These are phyloP conservation scores for Rhyacichthys aspro DNA, from an alignment of 2,797 vertebrate genomes.

Conservation along the genomic window DNA sequence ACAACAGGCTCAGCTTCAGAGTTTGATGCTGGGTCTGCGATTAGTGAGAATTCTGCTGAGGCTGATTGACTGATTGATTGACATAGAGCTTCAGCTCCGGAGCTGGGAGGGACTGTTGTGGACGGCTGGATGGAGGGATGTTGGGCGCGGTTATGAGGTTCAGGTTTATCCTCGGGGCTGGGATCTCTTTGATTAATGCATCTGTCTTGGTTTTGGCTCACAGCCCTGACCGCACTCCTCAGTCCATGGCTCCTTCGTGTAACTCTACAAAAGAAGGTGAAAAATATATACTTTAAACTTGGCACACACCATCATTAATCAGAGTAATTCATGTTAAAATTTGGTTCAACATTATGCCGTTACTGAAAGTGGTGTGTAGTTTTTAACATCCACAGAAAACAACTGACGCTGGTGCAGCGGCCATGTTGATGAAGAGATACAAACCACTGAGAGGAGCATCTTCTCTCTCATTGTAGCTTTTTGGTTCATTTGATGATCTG, in stretches of 20 bases:
- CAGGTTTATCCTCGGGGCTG: conserved; percentile 65
- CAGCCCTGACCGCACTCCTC: conserved; percentile 76
- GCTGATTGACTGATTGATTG: conserved; percentile 36
- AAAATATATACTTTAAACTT: no score
- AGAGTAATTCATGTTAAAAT: no score
- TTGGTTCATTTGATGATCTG: no score
- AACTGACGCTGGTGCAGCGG: no score
- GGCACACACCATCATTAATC: no score
- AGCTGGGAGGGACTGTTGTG: conserved; percentile 17
- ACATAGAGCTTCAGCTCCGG: conserved; percentile 31
- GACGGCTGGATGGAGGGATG: conserved; percentile 16
- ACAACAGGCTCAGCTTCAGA: conserved; percentile 59
- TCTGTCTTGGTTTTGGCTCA: conserved; percentile 76
- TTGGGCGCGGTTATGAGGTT: conserved; percentile 25
- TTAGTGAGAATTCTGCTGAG: conserved; percentile 50
- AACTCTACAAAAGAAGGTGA: conserved; percentile 75
- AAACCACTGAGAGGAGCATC: no score
- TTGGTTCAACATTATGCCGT: no score
- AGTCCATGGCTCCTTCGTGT: conserved; percentile 79
- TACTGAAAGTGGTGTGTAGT: no score
- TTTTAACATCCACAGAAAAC: no score
- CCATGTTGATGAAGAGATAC: no score
- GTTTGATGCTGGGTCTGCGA: conserved; percentile 38
- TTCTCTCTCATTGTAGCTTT: no score
- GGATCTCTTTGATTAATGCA: conserved; percentile 69